Evolutionary conservation across 2,797 vertebrate species (phyloP).

Genomic region (Pteropus rufus): DNA sequence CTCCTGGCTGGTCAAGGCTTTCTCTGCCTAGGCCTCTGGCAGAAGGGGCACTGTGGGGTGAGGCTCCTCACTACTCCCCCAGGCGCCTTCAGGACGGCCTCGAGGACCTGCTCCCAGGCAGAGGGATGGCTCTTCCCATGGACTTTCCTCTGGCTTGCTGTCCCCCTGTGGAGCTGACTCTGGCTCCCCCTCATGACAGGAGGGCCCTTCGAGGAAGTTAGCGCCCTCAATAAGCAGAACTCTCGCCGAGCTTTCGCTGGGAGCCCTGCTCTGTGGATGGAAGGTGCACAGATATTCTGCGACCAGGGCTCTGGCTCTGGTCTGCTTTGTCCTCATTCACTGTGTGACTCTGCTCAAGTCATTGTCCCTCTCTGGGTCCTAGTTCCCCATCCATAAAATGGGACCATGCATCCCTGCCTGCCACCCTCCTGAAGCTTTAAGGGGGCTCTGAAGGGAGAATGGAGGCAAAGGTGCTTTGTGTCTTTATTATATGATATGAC

Average conservation of each 20-base stretch:
- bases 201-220: neutral
- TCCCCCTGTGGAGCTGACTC: neutral
- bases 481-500: neutral
- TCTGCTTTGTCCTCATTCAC: neutral
- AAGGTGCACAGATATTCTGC: neutral
- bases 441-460: neutral
- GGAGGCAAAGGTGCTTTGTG: neutral
- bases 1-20: neutral
- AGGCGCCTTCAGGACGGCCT: neutral
- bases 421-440: neutral
- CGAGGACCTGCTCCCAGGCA: neutral
- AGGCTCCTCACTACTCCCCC: neutral
- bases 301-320: neutral
- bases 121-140: neutral
- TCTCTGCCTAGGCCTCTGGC: neutral
- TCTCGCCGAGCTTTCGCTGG: rapidly evolving
- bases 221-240: neutral
- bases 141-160: neutral
- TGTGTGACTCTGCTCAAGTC: neutral
- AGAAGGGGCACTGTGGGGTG: neutral
- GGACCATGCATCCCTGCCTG: neutral
- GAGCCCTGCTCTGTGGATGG: neutral
- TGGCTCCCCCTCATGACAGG: neutral
- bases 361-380: neutral
- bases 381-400: neutral